Base-by-base conservation (phyloP, 1,140 invertebrate species). In the Notospermus geniculatus region DNA sequence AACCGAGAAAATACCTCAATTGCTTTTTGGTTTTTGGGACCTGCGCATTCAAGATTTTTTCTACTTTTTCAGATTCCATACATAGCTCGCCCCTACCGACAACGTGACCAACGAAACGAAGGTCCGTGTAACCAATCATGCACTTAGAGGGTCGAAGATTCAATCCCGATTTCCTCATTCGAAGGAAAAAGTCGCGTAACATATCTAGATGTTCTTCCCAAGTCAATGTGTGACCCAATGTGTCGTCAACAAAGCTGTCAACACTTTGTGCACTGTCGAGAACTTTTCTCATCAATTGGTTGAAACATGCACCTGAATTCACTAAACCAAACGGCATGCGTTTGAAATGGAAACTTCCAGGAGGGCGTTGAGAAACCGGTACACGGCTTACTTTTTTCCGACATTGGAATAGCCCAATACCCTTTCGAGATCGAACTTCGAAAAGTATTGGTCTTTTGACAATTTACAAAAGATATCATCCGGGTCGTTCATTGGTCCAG, bases 11-110 rank as follows among this genome's bases (percentile, higher is more conserved):
- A n/a, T n/a, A n/a, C n/a, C n/a, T n/a, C n/a, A n/a, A n/a, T n/a
- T n/a, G n/a, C n/a, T n/a, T 77, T 57, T 77, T 74, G 22, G 72
- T 75, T 45, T 60, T 61, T n/a, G 77, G 80, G 27, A 29, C 29
- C 28, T 52, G 62, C 27, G 75, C 67, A 30, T 77, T 56, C 39
- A 52, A 43, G 27, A 84, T 80, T 19, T 78, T 71, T 59, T 67
- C 45, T 11, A 83, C 59, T 62, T 78, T 77, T 13, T 67, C 68
- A 41, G 55, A 55, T 63, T 78, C 68, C 17, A 75, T 71, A 60
- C 60, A 65, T 1, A 82, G 54, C 28, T 78, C 36, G 9, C 56
- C 61, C 32, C 64, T 63, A 23, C 66, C 60, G 27, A 69, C 56
- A n/a, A 57, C 17, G 32, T 71, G 70, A 2, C 62, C 66, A n/a